Percentiles rank a stretch among this genome's conserved stretches.
Conservation (phyloP, 2,888 invertebrate species). For the Macrosiphum euphorbiae region DNA sequence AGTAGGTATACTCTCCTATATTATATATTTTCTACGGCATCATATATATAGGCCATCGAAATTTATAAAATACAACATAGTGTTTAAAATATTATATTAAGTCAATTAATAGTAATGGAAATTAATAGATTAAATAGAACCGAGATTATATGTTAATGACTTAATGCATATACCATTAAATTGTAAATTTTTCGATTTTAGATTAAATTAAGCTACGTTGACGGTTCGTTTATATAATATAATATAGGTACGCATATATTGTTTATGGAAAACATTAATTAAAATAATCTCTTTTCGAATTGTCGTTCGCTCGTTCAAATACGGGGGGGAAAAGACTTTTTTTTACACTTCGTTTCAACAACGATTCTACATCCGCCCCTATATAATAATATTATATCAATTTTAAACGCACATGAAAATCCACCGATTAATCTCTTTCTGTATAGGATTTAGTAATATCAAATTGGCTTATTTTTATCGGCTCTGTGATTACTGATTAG, state of each 20-base stretch:
- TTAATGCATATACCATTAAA: background rate
- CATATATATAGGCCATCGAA: too few species aligned
- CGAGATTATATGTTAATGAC: background rate
- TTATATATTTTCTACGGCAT: too few species aligned
- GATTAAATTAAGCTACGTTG: background rate
- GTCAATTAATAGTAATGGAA: background rate
- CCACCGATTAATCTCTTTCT: background rate
- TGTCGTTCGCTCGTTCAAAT: background rate
- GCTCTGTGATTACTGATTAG: background rate
- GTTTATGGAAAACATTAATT: slow-evolving; percentile 1
- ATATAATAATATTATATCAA: background rate
- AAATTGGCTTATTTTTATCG: background rate
- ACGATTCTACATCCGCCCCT: background rate
- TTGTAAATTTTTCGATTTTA: background rate
- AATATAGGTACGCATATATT: background rate
- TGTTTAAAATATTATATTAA: background rate
- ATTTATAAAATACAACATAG: background rate
- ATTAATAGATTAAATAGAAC: background rate
- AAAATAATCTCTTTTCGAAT: slow-evolving; percentile 26
- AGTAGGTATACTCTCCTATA: too few species aligned
- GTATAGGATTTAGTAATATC: too few species aligned
- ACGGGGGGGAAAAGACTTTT: slow-evolving; percentile 3
- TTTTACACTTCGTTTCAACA: background rate
- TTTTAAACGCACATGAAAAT: background rate
- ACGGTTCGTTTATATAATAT: background rate